phyloP scores from a whole-genome alignment of 37 sponge, comb jelly and placozoan species.

The Geodia barretti region DNA sequence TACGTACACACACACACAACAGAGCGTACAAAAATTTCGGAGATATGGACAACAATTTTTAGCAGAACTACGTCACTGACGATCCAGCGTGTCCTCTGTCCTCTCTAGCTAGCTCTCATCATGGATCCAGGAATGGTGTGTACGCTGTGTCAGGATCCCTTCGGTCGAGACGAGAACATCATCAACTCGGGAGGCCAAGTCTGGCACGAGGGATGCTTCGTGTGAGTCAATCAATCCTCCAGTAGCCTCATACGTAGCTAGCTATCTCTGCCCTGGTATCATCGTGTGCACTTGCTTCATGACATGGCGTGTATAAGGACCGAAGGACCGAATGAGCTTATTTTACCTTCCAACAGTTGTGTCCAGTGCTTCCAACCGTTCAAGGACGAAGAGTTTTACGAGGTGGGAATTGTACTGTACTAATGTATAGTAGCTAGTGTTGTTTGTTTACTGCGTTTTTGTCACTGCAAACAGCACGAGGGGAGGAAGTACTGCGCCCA shows the following conservation, averaged over 20 bases:
- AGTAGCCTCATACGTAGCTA: neutral
- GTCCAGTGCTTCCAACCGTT: constrained; percentile 99
- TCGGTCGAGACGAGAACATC: constrained; percentile 78
- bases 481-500: constrained; percentile 97
- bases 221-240: constrained; percentile 57
- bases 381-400: constrained; percentile 93
- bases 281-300: neutral
- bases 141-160: constrained; percentile 89
- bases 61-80: too few relatives aligned
- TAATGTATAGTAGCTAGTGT: too few relatives aligned
- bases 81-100: too few relatives aligned
- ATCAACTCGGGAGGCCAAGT: constrained; percentile 95
- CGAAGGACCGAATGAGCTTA: neutral
- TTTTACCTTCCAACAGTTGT: constrained; percentile 51
- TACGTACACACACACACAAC: too few relatives aligned
- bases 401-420: constrained; percentile 70
- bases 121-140: constrained; percentile 82
- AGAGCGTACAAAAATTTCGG: too few relatives aligned
- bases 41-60: too few relatives aligned
- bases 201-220: constrained; percentile 97
- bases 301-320: neutral
- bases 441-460: too few relatives aligned
- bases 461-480: constrained; percentile 78
- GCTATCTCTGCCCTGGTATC: too few relatives aligned
- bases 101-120: too few relatives aligned